Evolutionary conservation across 1,140 invertebrate genomes (phyloP), one percentile per base, ranked within the genome.

Genomic region (Uloborus diversus): DNA sequence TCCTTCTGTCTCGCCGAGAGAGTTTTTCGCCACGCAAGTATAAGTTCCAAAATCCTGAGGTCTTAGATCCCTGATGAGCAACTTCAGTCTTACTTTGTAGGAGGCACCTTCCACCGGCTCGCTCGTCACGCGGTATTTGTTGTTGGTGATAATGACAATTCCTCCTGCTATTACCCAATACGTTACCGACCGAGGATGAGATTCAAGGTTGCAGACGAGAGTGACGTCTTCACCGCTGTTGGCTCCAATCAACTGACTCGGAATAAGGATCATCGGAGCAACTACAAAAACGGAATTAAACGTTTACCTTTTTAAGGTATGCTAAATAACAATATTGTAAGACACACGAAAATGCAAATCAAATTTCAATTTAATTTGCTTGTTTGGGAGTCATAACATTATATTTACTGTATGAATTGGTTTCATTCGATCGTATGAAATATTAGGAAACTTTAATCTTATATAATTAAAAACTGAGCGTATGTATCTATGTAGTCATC

Each of bases 21-120:
- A 94, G 90, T 96, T 96, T 87, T 96, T 96, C 37, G 94, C 95
- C 3, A 96, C 92, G 85, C 95, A 97, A 86, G 95, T 95, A 87
- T 96, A 96, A 59, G 90, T 93, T 23, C 94, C 94, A 85, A 94
- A 95, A 87, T 96, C 94, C 56, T 86, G 84, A 71, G 85, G 84
- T 1, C 79, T n/a, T 0, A 84, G 53, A 59, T 81, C 65, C 14
- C 53, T 68, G 32, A 83, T 83, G 56, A 68, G 78, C 9, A 83
- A 32, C n/a, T 78, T 69, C 33, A 83, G 47, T 27, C 80, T 78
- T 9, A 62, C 57, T 53, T 80, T 83, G n/a, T 82, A 83, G n/a
- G 53, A 56, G 2, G 59, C 64, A 0, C 25, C 23, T 13, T 59
- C 66, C 3, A 65, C 42, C 1, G 64, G 37, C 3, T 73, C 57